A percentile compares a stretch with the other conserved stretches of the same genome.
These are phyloP conservation scores for Disparrhopalites patrizii DNA, from an alignment of 2,888 invertebrate species.

Conservation along the genomic window DNA sequence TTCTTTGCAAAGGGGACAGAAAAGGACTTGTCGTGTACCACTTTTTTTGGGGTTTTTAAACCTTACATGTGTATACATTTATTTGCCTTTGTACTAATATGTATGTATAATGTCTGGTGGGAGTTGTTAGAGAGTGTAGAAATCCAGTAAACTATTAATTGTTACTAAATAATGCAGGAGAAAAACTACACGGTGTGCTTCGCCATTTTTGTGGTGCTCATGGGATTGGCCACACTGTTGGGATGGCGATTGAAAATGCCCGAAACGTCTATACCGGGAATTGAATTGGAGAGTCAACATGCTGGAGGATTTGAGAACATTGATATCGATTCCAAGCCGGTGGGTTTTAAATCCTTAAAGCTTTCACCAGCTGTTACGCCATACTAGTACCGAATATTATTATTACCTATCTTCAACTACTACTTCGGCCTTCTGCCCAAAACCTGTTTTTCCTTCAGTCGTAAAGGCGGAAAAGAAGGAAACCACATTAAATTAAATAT, in stretches of 20 bases:
- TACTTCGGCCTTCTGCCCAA: neutral
- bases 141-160: constrained; percentile 1
- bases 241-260: constrained; percentile 42
- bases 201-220: constrained; percentile 75
- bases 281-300: constrained; percentile 30
- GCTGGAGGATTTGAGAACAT: constrained; percentile 41
- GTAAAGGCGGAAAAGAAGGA: too few relatives aligned
- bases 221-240: constrained; percentile 43
- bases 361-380: neutral
- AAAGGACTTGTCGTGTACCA: too few relatives aligned
- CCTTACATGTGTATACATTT: too few relatives aligned
- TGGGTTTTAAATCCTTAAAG: constrained; percentile 11
- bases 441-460: neutral
- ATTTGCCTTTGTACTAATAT: too few relatives aligned
- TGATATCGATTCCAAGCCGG: constrained; percentile 35
- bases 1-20: too few relatives aligned
- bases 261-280: constrained; percentile 27
- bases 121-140: neutral
- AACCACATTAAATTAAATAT: constrained; percentile 7
- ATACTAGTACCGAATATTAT: too few relatives aligned
- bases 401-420: neutral
- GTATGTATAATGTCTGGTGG: too few relatives aligned
- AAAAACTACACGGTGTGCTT: constrained; percentile 99
- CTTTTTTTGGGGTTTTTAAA: too few relatives aligned
- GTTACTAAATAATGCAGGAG: constrained; percentile 59